phyloP scores from a whole-genome alignment of 1,140 invertebrate genomes.

The Cheumatopsyche charites region DNA sequence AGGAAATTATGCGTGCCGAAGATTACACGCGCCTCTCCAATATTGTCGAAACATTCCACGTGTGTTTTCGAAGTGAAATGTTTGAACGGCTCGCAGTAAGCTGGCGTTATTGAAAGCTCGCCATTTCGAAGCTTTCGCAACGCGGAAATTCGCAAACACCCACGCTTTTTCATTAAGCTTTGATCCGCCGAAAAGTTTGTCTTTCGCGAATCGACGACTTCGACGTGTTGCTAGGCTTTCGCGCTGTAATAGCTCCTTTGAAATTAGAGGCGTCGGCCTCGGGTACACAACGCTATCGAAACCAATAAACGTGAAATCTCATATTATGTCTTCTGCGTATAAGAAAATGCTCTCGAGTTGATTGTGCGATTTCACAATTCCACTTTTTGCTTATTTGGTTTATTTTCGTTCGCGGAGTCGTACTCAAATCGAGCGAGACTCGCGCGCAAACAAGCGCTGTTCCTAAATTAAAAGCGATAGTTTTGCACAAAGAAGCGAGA shows the following conservation, averaged over 20 bases:
- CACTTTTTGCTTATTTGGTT: too few species aligned
- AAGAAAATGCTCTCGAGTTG: too few species aligned
- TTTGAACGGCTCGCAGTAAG: slow-evolving; percentile 9
- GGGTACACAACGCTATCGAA: too few species aligned
- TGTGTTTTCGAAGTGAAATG: slow-evolving; percentile 1
- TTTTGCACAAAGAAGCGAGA: neutral
- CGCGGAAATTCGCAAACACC: slow-evolving; percentile 15
- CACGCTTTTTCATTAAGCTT: slow-evolving; percentile 26
- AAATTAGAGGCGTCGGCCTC: too few species aligned
- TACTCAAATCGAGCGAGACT: neutral
- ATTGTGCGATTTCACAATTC: too few species aligned
- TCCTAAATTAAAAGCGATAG: slow-evolving; percentile 7
- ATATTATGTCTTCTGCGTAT: too few species aligned
- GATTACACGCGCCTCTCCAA: too few species aligned
- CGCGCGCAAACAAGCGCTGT: neutral
- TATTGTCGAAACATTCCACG: neutral
- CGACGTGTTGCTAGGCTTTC: neutral
- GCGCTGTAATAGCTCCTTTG: neutral
- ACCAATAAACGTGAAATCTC: too few species aligned
- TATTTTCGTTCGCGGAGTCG: too few species aligned
- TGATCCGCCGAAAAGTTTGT: slow-evolving; percentile 31
- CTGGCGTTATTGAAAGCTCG: slow-evolving; percentile 16
- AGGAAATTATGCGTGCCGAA: too few species aligned
- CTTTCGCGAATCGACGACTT: slow-evolving; percentile 22
- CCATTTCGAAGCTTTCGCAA: slow-evolving; percentile 1